Evolutionary conservation across 2,888 invertebrate species (phyloP).

Genomic region (Latrodectus elegans): DNA sequence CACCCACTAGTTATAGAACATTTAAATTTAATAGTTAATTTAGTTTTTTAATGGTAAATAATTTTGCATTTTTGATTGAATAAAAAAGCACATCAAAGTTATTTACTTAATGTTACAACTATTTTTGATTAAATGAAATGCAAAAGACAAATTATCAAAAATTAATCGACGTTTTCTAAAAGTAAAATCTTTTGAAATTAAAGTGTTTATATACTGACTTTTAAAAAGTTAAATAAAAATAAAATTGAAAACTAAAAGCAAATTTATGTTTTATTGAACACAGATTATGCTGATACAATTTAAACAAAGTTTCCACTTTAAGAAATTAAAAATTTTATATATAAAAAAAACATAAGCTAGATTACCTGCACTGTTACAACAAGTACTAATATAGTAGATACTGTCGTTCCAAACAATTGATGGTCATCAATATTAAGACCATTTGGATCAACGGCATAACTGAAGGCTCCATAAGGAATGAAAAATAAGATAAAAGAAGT

Average conservation of each 20-base stretch:
- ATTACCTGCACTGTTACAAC: constrained; percentile 95
- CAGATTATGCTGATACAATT: not conserved
- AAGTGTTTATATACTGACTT: no score
- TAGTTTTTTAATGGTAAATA: no score
- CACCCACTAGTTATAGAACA: no score
- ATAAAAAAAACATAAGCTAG: not conserved
- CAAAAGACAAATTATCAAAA: no score
- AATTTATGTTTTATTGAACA: not conserved
- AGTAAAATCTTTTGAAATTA: no score
- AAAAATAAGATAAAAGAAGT: constrained; percentile 96
- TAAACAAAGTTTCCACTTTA: not conserved
- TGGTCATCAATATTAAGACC: constrained; percentile 94
- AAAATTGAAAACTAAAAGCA: not conserved
- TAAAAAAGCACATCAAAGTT: no score
- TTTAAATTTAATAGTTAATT: no score
- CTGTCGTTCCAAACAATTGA: constrained; percentile 95
- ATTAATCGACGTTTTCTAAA: no score
- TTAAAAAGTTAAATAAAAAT: no score
- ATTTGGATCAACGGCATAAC: constrained; percentile 88
- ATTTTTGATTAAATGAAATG: no score
- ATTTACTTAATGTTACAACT: no score
- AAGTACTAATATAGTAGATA: constrained; percentile 96
- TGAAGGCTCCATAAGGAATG: constrained; percentile 95
- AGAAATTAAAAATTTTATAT: not conserved
- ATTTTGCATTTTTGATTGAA: no score